These are phyloP conservation scores for Eutolmus rufibarbis DNA, from an alignment of 2,888 invertebrate species.

Conservation along the genomic window DNA sequence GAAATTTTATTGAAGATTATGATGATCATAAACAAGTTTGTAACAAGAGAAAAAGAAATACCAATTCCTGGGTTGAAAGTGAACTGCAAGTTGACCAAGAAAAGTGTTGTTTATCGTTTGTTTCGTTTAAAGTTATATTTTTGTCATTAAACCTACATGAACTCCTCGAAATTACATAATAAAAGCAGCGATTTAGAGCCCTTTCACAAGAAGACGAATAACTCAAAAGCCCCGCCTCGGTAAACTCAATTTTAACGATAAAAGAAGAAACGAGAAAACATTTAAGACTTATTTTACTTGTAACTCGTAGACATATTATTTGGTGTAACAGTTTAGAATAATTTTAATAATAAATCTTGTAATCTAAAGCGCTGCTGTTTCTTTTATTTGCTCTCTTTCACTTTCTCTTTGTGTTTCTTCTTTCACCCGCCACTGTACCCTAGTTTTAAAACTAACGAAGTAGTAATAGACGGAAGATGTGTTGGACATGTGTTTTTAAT, in stretches of 20 bases:
- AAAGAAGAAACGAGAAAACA: background rate
- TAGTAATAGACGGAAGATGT: constrained; percentile 50
- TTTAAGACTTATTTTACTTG: constrained; percentile 34
- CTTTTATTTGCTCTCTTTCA: background rate
- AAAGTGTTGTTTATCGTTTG: background rate
- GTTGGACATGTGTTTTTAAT: constrained; percentile 6
- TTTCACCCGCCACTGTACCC: constrained; percentile 30
- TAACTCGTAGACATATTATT: constrained; percentile 37
- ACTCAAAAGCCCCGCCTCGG: background rate
- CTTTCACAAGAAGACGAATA: background rate
- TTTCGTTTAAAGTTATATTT: background rate
- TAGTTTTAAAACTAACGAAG: constrained; percentile 48
- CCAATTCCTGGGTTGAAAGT: background rate
- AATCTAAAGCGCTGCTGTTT: constrained; percentile 30
- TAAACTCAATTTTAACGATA: constrained; percentile 37
- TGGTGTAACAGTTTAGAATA: constrained; percentile 47
- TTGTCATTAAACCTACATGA: background rate
- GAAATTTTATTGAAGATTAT: background rate
- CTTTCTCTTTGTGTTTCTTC: background rate
- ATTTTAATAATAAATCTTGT: constrained; percentile 48
- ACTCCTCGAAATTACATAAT: background rate
- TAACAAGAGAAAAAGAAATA: background rate
- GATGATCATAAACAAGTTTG: background rate
- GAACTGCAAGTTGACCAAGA: background rate
- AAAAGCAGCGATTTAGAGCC: background rate